A percentile compares a stretch with the other conserved stretches of the same genome.
phyloP scores from a whole-genome alignment of 2,888 invertebrate species.

The Celastrina argiolus region DNA sequence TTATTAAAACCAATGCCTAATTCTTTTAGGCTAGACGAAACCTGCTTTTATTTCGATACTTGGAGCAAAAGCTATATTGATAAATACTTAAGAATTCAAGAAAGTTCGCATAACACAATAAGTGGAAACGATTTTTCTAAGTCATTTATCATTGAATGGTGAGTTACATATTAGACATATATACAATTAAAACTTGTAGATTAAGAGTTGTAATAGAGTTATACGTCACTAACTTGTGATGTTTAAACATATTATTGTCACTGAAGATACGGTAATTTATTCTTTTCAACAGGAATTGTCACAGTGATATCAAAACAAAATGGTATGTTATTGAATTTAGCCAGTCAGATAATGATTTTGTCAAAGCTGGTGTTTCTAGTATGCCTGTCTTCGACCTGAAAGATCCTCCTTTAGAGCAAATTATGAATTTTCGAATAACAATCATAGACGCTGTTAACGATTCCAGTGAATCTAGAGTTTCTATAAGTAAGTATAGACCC shows the following conservation, averaged over 20 bases:
- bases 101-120: conserved; percentile 18
- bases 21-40: conserved; percentile 34
- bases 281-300: background rate
- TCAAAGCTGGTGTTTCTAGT: conserved; percentile 34
- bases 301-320: conserved; percentile 6
- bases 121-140: background rate
- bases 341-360: conserved; percentile 29
- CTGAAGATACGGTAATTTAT: background rate
- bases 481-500: conserved; percentile 36
- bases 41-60: conserved; percentile 32
- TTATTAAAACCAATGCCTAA: background rate
- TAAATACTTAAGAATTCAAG: conserved; percentile 24
- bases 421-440: conserved; percentile 37
- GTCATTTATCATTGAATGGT: conserved; percentile 36
- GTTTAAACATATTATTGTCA: too few species aligned
- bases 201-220: background rate
- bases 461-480: conserved; percentile 31
- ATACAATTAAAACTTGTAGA: background rate
- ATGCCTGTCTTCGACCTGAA: conserved; percentile 34
- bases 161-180: conserved; percentile 18
- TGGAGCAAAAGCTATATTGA: conserved; percentile 21
- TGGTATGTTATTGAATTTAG: conserved; percentile 37
- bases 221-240: background rate
- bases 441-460: conserved; percentile 21
- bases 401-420: conserved; percentile 33